Evolutionary conservation across 1,140 invertebrate species (phyloP).

Genomic region (Hyphantria cunea): DNA sequence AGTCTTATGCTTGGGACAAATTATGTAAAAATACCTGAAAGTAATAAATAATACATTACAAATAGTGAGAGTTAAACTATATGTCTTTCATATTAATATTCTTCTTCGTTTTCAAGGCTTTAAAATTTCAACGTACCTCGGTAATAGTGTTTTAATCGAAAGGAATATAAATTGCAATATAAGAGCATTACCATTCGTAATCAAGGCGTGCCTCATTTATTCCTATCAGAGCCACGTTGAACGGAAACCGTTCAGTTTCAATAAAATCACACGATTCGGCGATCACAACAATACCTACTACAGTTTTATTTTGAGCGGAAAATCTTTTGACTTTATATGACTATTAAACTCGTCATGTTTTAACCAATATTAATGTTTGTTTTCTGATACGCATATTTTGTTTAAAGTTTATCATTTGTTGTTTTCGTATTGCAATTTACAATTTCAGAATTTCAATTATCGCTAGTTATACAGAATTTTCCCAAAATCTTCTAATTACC

Average conservation of each 20-base stretch:
- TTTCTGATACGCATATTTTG: neutral
- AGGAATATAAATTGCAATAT: conserved; percentile 14
- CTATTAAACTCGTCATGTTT: neutral
- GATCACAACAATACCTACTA: conserved; percentile 1
- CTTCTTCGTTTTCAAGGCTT: no score
- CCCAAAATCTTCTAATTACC: no score
- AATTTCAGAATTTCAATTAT: no score
- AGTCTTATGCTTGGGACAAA: no score
- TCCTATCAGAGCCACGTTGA: conserved; percentile 7
- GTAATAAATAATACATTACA: no score
- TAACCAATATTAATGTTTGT: neutral
- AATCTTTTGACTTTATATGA: neutral
- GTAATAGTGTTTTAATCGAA: neutral
- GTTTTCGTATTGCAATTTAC: no score
- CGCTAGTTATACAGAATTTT: no score
- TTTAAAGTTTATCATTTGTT: no score
- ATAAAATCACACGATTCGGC: conserved; percentile 6
- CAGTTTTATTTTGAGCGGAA: conserved; percentile 5
- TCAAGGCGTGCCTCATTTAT: conserved; percentile 9
- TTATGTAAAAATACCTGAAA: no score
- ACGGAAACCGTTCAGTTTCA: conserved; percentile 7
- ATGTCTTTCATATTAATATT: no score
- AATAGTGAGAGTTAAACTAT: no score
- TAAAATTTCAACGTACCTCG: no score
- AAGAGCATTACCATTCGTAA: conserved; percentile 10